phyloP scores from a whole-genome alignment of 2,113 vertebrate species.

The Halichoeres trimaculatus region DNA sequence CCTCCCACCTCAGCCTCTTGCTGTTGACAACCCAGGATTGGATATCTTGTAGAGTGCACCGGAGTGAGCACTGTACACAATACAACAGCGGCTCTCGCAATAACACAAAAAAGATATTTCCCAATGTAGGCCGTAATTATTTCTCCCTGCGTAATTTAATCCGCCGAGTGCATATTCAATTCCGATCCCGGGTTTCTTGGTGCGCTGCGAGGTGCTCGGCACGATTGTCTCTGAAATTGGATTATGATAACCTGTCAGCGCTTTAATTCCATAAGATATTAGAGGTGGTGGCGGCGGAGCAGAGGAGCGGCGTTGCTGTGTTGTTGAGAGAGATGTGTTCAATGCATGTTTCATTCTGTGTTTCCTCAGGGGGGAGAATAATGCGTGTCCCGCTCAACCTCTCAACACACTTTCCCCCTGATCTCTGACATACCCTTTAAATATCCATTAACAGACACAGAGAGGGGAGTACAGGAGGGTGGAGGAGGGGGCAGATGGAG shows the following conservation, averaged over 20 bases:
- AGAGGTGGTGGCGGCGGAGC: conserved; percentile 58
- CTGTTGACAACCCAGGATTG: conserved; percentile 77
- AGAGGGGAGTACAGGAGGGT: conserved; percentile 25
- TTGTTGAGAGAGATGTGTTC: conserved; percentile 56
- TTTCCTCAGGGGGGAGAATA: conserved; percentile 57
- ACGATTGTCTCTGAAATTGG: conserved; percentile 86
- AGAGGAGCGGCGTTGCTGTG: conserved; percentile 38
- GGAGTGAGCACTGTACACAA: conserved; percentile 74
- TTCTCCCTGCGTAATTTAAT: conserved; percentile 81
- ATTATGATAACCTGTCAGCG: conserved; percentile 87
- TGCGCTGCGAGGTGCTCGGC: conserved; percentile 71
- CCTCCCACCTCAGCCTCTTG: conserved; percentile 64
- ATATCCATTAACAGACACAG: conserved; percentile 74
- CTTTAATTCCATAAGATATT: conserved; percentile 86
- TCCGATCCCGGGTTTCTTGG: conserved; percentile 72
- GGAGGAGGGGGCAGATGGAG: not conserved
- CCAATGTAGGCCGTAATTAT: conserved; percentile 82
- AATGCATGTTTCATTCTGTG: conserved; percentile 66
- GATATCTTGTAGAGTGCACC: conserved; percentile 69
- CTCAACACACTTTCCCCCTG: conserved; percentile 63
- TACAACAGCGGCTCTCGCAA: conserved; percentile 66
- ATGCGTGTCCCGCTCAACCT: conserved; percentile 61
- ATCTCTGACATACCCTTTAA: conserved; percentile 77
- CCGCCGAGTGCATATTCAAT: conserved; percentile 80
- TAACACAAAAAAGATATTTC: conserved; percentile 76